phyloP scores from a whole-genome alignment of 2,888 invertebrate genomes.

The Melanostoma scalare region DNA sequence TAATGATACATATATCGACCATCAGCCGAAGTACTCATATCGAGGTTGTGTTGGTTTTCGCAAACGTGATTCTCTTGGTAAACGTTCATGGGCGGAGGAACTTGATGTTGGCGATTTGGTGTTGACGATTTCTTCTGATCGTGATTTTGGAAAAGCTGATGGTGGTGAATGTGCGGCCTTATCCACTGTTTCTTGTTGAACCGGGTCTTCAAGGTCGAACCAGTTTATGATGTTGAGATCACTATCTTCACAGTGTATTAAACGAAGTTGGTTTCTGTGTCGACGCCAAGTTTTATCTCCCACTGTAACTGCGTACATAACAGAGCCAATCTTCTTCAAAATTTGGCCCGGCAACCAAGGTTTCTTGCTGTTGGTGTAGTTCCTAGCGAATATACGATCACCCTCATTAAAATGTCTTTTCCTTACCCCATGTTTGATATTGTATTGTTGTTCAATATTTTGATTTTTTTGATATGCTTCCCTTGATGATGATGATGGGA shows the following conservation, averaged over 20 bases:
- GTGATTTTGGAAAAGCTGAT: not conserved
- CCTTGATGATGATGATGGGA: not conserved
- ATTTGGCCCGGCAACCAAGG: constrained; percentile 14
- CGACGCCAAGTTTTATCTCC: constrained; percentile 23
- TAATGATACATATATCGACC: constrained; percentile 19
- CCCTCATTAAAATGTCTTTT: constrained; percentile 12
- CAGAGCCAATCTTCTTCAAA: constrained; percentile 5
- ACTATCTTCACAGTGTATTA: constrained; percentile 10
- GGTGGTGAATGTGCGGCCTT: not conserved
- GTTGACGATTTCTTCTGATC: not conserved
- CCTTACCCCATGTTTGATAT: constrained; percentile 12
- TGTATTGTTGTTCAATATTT: constrained; percentile 21
- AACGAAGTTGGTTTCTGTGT: constrained; percentile 33
- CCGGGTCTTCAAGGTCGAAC: constrained; percentile 10
- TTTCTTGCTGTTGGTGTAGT: not conserved
- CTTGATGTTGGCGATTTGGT: constrained; percentile 1
- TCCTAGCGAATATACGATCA: constrained; percentile 11
- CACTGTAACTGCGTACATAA: constrained; percentile 26
- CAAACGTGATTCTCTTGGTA: constrained; percentile 5
- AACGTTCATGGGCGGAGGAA: not conserved
- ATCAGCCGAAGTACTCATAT: not conserved
- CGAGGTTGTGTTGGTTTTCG: constrained; percentile 12
- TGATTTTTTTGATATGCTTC: not conserved
- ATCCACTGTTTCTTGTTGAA: no score
- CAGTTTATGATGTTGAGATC: constrained; percentile 14